Base-by-base conservation (phyloP, 2,797 vertebrate species). In the Muscicapa comitata region DNA sequence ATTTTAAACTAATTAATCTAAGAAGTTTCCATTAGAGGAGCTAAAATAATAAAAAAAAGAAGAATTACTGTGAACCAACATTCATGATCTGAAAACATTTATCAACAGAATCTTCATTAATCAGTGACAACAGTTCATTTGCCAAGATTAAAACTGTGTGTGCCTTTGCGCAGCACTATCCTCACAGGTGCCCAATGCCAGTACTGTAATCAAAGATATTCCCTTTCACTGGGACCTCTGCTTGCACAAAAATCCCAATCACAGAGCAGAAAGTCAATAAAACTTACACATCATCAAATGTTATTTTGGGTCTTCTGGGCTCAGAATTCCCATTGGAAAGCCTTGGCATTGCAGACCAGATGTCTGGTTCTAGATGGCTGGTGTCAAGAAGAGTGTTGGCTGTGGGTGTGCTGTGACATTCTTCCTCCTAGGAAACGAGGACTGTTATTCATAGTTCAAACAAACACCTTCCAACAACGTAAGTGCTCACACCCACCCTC, bases 251-350 rank as follows among this genome's bases (percentile, higher is more conserved):
- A 89, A 81, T 42, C 59, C 61, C 37, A 68, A 15, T n/a, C 74
- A 58, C 15, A 18, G 35, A 85, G 57, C 35, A 82, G 19, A 63
- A 68, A 81, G 57, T 55, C 66, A 82, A 9, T 47, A 92, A 72
- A 92, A 99, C 99, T 70, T 98, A 99, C 99, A 97, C 98, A 98
- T 99, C 99, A 95, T 98, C 99, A 86, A 99, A 99, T 11, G 98
- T 98, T 96, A 99, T 98, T 94, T 98, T 99, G 37, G 99, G 98
- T 97, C 99, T 98, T 85, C 98, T 98, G 80, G 98, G 96, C 92
- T 99, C 99, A 53, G 98, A 82, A 37, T 98, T 98, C 77, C 98
- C 99, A 77, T 98, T 98, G 81, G 98, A 96, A 88, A 98, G 96
- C 0, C 93, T 90, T 61, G 97, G 97, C 37, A 98, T 94, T 88